These are phyloP conservation scores for Trichogramma evanescens DNA, from an alignment of 2,888 invertebrate genomes.

Conservation along the genomic window DNA sequence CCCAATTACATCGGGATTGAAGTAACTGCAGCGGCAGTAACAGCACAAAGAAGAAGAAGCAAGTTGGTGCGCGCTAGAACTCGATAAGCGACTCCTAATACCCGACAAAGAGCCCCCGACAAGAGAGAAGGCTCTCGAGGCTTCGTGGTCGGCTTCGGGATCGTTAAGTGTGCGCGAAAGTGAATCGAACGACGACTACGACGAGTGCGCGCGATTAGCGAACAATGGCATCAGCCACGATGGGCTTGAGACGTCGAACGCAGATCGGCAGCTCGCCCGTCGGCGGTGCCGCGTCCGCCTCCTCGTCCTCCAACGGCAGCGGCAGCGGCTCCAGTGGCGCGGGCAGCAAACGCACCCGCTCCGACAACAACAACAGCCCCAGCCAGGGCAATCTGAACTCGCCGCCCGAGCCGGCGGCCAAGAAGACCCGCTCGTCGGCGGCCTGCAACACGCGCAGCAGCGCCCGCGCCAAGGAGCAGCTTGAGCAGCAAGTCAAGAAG, in stretches of 20 bases:
- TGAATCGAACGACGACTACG: background rate
- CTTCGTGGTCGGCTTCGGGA: too few relatives aligned
- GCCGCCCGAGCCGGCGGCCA: conserved; percentile 35
- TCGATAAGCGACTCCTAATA: too few relatives aligned
- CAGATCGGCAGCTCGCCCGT: conserved; percentile 8
- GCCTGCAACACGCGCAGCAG: conserved; percentile 13
- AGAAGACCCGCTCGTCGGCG: conserved; percentile 35
- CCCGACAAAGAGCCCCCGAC: too few relatives aligned
- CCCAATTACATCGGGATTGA: too few relatives aligned
- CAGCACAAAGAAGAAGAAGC: too few relatives aligned
- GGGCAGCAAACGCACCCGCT: conserved; percentile 40
- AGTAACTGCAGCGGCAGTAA: too few relatives aligned
- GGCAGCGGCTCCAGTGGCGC: conserved; percentile 19
- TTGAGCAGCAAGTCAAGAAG: conserved; percentile 17
- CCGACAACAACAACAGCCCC: conserved; percentile 46
- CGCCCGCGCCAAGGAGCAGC: conserved; percentile 16
- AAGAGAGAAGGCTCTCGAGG: too few relatives aligned
- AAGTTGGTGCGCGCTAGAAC: too few relatives aligned
- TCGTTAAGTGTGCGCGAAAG: too few relatives aligned
- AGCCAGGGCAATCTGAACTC: conserved; percentile 44
- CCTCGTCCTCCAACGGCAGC: background rate
- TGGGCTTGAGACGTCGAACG: conserved; percentile 45
- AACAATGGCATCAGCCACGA: conserved; percentile 44
- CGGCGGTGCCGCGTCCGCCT: background rate
- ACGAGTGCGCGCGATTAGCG: conserved; percentile 2